Evolutionary conservation across 2,888 invertebrate species (phyloP).

Genomic region (Spodoptera littoralis): DNA sequence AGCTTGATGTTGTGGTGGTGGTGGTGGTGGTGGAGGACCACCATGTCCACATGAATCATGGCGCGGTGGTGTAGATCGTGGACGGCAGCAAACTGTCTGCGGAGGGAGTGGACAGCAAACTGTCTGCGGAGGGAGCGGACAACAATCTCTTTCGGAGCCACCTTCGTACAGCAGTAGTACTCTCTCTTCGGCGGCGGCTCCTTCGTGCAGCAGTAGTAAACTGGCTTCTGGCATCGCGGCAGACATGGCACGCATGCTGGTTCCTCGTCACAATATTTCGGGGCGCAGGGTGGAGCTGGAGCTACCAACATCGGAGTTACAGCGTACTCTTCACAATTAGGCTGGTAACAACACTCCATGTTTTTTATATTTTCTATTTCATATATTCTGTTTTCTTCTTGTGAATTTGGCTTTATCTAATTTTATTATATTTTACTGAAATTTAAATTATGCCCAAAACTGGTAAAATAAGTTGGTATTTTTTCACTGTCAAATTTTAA

Average conservation of each 20-base stretch:
- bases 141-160: conserved; percentile 8
- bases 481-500: conserved; percentile 62
- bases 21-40: neutral
- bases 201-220: conserved; percentile 58
- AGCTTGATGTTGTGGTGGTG: neutral
- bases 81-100: conserved; percentile 10
- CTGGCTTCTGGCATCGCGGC: conserved; percentile 68
- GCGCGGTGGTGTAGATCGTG: conserved; percentile 18
- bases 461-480: conserved; percentile 12
- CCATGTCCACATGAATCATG: neutral
- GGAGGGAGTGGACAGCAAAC: conserved; percentile 27
- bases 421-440: conserved; percentile 55
- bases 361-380: conserved; percentile 25
- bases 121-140: conserved; percentile 17
- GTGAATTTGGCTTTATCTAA: conserved; percentile 55
- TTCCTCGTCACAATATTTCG: conserved; percentile 65
- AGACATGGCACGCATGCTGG: conserved; percentile 68
- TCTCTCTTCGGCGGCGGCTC: conserved; percentile 10
- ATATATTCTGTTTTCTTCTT: conserved; percentile 45
- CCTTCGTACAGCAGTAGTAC: conserved; percentile 23
- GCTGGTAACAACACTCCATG: conserved; percentile 72
- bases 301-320: conserved; percentile 73
- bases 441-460: conserved; percentile 56
- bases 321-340: conserved; percentile 68
- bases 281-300: conserved; percentile 58